Evolutionary conservation across 2,888 invertebrate species (phyloP).

Genomic region (Teleogryllus oceanicus): DNA sequence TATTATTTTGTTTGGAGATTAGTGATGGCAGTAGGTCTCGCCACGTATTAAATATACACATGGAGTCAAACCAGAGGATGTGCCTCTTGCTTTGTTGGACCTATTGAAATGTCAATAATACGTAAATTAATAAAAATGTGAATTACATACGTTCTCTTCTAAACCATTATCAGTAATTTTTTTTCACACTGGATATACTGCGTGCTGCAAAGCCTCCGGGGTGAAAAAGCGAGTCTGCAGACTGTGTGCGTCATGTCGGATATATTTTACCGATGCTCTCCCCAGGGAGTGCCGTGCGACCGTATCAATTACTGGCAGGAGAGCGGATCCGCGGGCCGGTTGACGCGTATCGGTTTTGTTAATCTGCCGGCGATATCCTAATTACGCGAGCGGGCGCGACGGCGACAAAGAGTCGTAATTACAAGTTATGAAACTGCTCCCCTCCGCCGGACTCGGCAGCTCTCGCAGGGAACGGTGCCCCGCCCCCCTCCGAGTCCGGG

Average conservation of each 20-base stretch:
- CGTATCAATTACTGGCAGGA: not conserved
- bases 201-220: not conserved
- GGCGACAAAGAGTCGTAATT: conserved; percentile 18
- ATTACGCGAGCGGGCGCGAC: not conserved
- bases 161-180: too few relatives aligned
- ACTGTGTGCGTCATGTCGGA: not conserved
- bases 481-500: not conserved
- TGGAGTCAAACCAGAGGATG: too few relatives aligned
- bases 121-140: too few relatives aligned
- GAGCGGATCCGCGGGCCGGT: not conserved
- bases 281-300: not conserved
- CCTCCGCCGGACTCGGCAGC: not conserved
- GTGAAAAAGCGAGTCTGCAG: not conserved
- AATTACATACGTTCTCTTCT: too few relatives aligned
- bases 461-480: not conserved
- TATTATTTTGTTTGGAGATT: too few relatives aligned
- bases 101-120: too few relatives aligned
- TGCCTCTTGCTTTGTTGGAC: too few relatives aligned
- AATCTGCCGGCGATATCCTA: not conserved
- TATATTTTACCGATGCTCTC: not conserved
- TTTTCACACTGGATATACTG: not conserved
- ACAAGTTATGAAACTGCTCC: conserved; percentile 9
- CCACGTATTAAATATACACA: too few relatives aligned
- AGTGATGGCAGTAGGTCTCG: too few relatives aligned
- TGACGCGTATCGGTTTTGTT: not conserved